Conservation (phyloP, 2,888 invertebrate species). For the Drosophila subsilvestris region DNA sequence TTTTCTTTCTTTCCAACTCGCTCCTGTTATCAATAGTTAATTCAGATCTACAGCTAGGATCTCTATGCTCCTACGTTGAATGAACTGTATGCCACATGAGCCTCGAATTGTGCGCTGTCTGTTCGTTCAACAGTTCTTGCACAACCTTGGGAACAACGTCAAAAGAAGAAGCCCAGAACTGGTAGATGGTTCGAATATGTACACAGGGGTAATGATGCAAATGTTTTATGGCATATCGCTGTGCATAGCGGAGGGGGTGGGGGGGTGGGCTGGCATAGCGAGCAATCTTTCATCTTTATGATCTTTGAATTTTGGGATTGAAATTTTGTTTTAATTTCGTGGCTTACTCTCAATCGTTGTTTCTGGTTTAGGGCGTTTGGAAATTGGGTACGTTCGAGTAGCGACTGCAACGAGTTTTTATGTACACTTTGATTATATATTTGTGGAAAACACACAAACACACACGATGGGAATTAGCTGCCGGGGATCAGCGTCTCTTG, state of each 20-base stretch:
- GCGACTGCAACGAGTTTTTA: conserved; percentile 89
- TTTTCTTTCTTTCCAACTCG: too few species aligned
- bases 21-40: too few species aligned
- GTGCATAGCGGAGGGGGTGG: too few species aligned
- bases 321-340: conserved; percentile 40
- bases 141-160: too few species aligned
- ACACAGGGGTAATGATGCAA: conserved; percentile 1
- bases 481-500: neutral
- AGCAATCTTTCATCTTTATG: neutral
- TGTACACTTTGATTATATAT: conserved; percentile 60
- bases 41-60: too few species aligned
- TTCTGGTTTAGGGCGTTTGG: conserved; percentile 92
- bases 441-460: conserved; percentile 17
- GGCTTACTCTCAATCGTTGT: conserved; percentile 96
- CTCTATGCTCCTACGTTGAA: too few species aligned
- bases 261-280: neutral
- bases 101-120: too few species aligned
- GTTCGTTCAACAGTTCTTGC: too few species aligned
- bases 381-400: conserved; percentile 95
- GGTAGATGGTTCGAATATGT: neutral
- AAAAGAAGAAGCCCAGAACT: neutral
- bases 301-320: neutral
- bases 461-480: neutral
- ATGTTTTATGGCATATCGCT: neutral
- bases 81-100: too few species aligned